Evolutionary conservation across 2,797 vertebrate genomes (phyloP).

Genomic region (Coreius guichenoti): DNA sequence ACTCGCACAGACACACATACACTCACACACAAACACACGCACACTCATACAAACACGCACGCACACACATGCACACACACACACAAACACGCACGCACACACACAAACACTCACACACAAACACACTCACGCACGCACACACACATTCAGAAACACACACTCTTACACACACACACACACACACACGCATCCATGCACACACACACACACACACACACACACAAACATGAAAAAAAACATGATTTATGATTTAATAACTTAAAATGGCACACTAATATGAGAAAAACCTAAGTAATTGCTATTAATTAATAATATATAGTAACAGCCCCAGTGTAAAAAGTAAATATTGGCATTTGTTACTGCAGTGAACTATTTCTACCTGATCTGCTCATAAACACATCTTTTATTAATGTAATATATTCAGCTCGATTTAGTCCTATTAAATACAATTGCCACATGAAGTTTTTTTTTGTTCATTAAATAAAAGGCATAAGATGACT

Average conservation of each 20-base stretch:
- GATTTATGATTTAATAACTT: not conserved
- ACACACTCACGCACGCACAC: not conserved
- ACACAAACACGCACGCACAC: no score
- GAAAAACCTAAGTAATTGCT: not conserved
- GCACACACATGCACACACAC: no score
- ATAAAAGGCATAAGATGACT: not conserved
- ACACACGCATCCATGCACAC: not conserved
- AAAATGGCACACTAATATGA: not conserved
- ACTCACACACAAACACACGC: no score
- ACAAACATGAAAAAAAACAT: not conserved
- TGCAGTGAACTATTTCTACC: not conserved
- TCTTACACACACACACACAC: no score
- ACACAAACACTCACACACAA: no score
- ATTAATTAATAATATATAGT: not conserved
- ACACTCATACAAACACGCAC: no score
- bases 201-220: not conserved
- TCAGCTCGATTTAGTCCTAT: not conserved
- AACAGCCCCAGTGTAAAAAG: not conserved
- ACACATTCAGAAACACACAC: not conserved
- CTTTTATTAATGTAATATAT: not conserved
- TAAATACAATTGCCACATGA: not conserved
- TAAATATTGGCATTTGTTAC: not conserved
- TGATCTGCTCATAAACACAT: not conserved
- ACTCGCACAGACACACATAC: no score
- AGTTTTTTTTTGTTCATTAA: not conserved